phyloP scores from a whole-genome alignment of 2,888 invertebrate genomes.

The Sisyra terminalis region DNA sequence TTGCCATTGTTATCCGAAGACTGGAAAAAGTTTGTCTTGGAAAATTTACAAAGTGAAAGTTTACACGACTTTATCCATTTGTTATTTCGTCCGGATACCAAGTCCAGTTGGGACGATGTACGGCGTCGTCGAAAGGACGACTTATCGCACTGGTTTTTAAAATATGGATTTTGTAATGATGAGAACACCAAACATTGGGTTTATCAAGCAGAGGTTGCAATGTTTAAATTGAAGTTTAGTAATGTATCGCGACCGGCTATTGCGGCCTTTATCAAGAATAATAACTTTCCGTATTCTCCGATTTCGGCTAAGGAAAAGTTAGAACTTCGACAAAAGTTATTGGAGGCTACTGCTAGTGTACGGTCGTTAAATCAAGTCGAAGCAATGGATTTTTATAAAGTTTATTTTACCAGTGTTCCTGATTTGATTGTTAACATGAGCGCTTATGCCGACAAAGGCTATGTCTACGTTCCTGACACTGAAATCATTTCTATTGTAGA shows the following conservation, averaged over 20 bases:
- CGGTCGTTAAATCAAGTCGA: constrained; percentile 38
- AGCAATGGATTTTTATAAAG: constrained; percentile 57
- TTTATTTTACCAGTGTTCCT: constrained; percentile 71
- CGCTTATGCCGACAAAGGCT: constrained; percentile 65
- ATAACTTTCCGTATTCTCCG: constrained; percentile 47
- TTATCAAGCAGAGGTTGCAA: constrained; percentile 69
- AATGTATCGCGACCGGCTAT: constrained; percentile 43
- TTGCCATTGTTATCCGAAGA: constrained; percentile 45
- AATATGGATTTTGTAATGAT: constrained; percentile 78
- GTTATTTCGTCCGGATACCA: constrained; percentile 35
- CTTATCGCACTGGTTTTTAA: constrained; percentile 82
- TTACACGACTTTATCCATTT: constrained; percentile 46
- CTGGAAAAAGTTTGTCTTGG: constrained; percentile 44
- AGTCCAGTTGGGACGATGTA: constrained; percentile 39
- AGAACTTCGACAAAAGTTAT: constrained; percentile 38
- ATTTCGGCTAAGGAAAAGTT: constrained; percentile 52
- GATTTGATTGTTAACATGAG: constrained; percentile 66
- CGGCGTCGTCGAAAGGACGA: constrained; percentile 63
- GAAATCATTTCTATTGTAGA: constrained; percentile 76
- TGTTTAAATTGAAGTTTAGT: constrained; percentile 69
- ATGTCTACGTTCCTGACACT: constrained; percentile 70
- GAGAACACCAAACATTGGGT: constrained; percentile 83
- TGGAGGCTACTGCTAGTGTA: constrained; percentile 37
- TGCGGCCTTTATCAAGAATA: constrained; percentile 45
- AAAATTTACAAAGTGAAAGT: constrained; percentile 49